Conservation (phyloP, 2,888 invertebrate genomes). For the Muscina levida region DNA sequence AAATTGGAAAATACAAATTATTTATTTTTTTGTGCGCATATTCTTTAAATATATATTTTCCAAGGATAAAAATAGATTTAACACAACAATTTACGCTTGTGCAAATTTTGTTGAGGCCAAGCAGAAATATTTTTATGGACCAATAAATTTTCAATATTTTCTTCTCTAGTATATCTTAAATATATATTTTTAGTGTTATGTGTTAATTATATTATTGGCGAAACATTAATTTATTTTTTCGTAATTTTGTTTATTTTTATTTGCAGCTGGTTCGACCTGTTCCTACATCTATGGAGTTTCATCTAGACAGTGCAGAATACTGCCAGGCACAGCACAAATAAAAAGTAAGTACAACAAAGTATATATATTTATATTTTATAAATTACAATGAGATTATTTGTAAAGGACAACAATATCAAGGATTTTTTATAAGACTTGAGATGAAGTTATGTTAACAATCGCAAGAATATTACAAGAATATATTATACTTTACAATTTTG, state of each 20-base stretch:
- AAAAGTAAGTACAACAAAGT: conserved; percentile 81
- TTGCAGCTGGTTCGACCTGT: conserved; percentile 93
- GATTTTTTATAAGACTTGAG: no score
- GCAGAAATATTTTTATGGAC: conserved; percentile 27
- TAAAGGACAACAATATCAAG: no score
- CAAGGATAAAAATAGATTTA: conserved; percentile 55
- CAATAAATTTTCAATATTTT: conserved; percentile 34
- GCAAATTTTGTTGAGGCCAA: conserved; percentile 35
- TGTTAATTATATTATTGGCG: conserved; percentile 14
- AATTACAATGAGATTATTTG: no score
- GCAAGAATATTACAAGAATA: no score
- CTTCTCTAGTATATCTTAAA: conserved; percentile 1
- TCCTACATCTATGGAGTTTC: conserved; percentile 98
- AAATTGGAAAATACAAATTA: neutral
- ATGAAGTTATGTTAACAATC: no score
- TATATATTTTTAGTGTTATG: neutral
- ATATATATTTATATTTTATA: no score
- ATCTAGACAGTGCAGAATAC: conserved; percentile 98
- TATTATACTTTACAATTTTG: no score
- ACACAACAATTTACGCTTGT: conserved; percentile 48
- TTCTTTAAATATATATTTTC: conserved; percentile 43
- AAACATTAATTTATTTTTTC: conserved; percentile 38
- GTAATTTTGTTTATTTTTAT: conserved; percentile 68
- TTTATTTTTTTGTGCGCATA: conserved; percentile 57
- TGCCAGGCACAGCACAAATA: conserved; percentile 99